phyloP scores from a whole-genome alignment of 30 jellyfish, hydroid and myxozoan species.

The Turritopsis rubra region DNA sequence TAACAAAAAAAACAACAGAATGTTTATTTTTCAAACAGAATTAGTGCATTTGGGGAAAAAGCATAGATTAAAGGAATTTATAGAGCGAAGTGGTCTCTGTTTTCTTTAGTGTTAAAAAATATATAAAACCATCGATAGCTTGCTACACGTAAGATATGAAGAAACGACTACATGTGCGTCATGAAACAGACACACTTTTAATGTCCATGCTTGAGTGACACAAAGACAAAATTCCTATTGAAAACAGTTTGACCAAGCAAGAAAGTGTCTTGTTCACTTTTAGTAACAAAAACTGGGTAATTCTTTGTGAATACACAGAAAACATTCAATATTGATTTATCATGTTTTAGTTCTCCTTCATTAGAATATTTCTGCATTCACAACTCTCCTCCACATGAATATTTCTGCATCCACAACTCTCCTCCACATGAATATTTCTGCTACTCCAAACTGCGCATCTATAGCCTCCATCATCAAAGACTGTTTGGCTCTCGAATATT shows the following conservation, averaged over 20 bases:
- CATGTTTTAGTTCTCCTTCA: neutral
- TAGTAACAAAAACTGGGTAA: neutral
- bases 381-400: no score
- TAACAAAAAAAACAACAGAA: neutral
- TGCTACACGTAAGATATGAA: neutral
- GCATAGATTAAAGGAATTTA: neutral
- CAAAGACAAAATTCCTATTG: neutral
- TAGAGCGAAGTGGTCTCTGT: no score
- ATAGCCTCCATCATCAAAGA: neutral
- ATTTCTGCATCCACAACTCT: no score
- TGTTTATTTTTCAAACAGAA: no score
- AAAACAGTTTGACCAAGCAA: neutral
- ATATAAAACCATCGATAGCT: neutral
- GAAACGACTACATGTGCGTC: neutral
- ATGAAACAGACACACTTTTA: neutral
- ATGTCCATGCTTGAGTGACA: neutral
- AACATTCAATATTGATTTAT: neutral
- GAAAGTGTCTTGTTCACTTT: neutral
- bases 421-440: no score
- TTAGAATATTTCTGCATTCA: neutral
- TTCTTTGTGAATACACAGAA: neutral
- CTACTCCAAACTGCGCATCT: no score
- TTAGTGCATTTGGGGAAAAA: no score
- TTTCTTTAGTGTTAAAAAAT: neutral
- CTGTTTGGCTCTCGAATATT: neutral